A percentile compares a stretch with the other conserved stretches of the same genome.
Conservation (phyloP, 2,113 vertebrate species). For the Garra rufa region DNA sequence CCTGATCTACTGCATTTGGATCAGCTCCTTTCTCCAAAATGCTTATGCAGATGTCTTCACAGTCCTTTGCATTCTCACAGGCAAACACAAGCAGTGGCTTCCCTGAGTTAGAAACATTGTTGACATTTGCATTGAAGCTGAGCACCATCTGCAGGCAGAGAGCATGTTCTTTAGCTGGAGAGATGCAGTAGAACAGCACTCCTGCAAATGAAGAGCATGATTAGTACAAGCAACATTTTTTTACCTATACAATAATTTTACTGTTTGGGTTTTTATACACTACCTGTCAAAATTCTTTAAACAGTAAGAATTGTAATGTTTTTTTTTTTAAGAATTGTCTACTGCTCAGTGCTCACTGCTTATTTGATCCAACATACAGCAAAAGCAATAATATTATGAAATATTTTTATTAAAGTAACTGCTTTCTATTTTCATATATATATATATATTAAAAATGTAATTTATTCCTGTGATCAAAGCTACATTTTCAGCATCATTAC, state of each 20-base stretch:
- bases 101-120: constrained; percentile 72
- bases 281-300: too few relatives aligned
- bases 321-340: too few relatives aligned
- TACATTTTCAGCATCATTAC: too few relatives aligned
- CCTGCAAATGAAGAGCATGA: constrained; percentile 67
- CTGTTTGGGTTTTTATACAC: not conserved
- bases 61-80: constrained; percentile 76
- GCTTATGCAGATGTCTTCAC: constrained; percentile 77
- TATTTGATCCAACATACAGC: too few relatives aligned
- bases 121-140: constrained; percentile 79
- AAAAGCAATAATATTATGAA: too few relatives aligned
- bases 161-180: constrained; percentile 77
- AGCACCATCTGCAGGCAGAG: constrained; percentile 78
- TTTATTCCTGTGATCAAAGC: too few relatives aligned
- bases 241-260: not conserved
- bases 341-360: too few relatives aligned
- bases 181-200: constrained; percentile 84
- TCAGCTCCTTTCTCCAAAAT: constrained; percentile 84
- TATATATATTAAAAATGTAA: too few relatives aligned
- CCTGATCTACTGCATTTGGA: constrained; percentile 73
- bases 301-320: too few relatives aligned
- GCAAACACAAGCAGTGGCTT: constrained; percentile 81
- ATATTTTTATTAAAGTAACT: too few relatives aligned
- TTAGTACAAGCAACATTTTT: not conserved
- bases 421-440: too few relatives aligned